These are phyloP conservation scores for Halisarca cf. caerulea DNA, from an alignment of 37 sponge, comb jelly and placozoan genomes.

Conservation along the genomic window DNA sequence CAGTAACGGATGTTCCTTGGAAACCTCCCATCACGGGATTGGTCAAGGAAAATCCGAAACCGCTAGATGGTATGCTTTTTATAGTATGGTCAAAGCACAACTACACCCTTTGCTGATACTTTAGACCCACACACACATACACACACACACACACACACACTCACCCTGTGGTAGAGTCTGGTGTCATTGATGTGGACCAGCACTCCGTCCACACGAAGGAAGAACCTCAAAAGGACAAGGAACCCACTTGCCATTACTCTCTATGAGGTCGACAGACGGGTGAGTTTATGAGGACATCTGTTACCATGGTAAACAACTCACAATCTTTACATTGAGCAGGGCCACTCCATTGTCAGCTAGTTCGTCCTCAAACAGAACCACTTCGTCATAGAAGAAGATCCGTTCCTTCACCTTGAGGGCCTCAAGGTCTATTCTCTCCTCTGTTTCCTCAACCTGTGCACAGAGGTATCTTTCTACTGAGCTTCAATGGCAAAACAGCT, in stretches of 20 bases:
- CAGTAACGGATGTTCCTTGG: too few relatives aligned
- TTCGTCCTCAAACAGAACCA: constrained; percentile 93
- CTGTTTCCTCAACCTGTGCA: constrained; percentile 54
- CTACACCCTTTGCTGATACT: too few relatives aligned
- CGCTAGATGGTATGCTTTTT: too few relatives aligned
- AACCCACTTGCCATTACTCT: constrained; percentile 93
- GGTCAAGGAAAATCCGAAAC: too few relatives aligned
- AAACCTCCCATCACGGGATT: too few relatives aligned
- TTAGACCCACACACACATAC: too few relatives aligned
- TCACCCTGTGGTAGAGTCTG: constrained; percentile 76
- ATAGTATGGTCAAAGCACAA: too few relatives aligned
- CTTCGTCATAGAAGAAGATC: constrained; percentile 82
- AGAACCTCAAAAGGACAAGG: constrained; percentile 81
- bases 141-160: background rate
- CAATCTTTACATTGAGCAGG: constrained; percentile 79
- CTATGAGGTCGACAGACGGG: constrained; percentile 11
- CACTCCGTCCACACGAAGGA: constrained; percentile 90
- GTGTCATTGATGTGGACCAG: constrained; percentile 87
- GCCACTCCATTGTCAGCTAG: constrained; percentile 92
- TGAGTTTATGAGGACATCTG: background rate
- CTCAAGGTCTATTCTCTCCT: constrained; percentile 75
- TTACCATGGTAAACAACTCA: constrained; percentile 31
- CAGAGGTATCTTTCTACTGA: too few relatives aligned
- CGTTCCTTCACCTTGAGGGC: constrained; percentile 76
- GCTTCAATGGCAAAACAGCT: too few relatives aligned